Conservation (phyloP, 1,140 invertebrate species). For the Macrobrachium rosenbergii region DNA sequence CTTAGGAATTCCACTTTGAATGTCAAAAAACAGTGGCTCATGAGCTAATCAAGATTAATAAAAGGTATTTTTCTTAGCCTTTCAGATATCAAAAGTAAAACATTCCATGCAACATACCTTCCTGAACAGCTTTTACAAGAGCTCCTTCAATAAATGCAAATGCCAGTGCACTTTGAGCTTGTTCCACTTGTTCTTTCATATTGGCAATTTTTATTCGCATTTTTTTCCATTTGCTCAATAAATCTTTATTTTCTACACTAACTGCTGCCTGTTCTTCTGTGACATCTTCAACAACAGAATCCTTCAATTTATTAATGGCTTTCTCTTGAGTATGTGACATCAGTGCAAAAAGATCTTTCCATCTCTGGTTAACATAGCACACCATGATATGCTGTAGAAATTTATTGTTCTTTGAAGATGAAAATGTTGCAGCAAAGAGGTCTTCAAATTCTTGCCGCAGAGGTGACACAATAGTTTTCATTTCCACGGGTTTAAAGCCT, state of each 20-base stretch:
- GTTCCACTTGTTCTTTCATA: conserved; percentile 78
- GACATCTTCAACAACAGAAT: not conserved
- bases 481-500: conserved; percentile 96
- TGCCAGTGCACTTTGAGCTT: conserved; percentile 80
- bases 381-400: conserved; percentile 85
- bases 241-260: conserved; percentile 49
- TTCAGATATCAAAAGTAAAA: not conserved
- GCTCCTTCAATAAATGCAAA: conserved; percentile 95
- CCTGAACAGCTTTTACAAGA: conserved; percentile 88
- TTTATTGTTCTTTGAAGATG: conserved; percentile 83
- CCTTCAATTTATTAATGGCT: conserved; percentile 73
- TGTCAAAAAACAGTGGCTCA: no score
- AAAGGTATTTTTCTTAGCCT: not conserved
- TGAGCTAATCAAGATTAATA: no score
- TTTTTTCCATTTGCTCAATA: conserved; percentile 75
- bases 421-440: conserved; percentile 85
- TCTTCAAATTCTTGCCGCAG: conserved; percentile 88
- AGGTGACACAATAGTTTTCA: conserved; percentile 86
- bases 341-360: conserved; percentile 76
- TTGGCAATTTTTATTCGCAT: conserved; percentile 78
- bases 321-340: conserved; percentile 83
- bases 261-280: not conserved
- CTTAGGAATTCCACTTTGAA: no score
- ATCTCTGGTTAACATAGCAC: conserved; percentile 59
- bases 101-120: conserved; percentile 73